Evolutionary conservation across 2,797 vertebrate genomes (phyloP).

Genomic region (Poeciliopsis presidionis): DNA sequence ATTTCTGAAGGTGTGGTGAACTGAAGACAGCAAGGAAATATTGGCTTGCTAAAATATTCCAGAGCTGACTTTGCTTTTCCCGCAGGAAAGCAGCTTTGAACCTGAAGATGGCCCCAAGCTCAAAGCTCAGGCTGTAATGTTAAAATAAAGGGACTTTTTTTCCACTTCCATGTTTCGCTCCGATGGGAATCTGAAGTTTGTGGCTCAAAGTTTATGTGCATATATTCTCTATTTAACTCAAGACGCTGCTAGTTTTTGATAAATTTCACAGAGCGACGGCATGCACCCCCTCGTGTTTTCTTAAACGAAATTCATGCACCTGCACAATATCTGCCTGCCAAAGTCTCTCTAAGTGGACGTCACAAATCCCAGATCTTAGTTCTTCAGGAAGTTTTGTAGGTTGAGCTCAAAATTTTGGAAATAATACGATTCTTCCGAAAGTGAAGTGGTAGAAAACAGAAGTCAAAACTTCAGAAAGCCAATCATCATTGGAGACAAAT

Average conservation of each 20-base stretch:
- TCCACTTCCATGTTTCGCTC: not conserved
- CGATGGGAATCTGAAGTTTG: conserved; percentile 1
- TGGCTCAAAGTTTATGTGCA: not conserved
- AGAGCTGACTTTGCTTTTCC: conserved; percentile 5
- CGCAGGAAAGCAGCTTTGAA: conserved; percentile 5
- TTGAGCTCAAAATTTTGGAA: not conserved
- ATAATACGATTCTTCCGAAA: not conserved
- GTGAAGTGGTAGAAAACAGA: not conserved
- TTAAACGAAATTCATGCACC: no score
- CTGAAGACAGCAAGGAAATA: not conserved
- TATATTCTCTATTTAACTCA: not conserved
- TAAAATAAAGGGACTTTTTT: not conserved
- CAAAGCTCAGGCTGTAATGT: not conserved
- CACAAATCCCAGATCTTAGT: not conserved
- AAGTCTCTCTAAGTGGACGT: not conserved
- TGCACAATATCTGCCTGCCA: no score
- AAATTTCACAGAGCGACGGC: not conserved
- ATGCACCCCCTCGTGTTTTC: no score
- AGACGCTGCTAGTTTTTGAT: no score
- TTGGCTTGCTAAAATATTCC: not conserved
- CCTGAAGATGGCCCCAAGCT: not conserved
- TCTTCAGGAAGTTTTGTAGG: not conserved
- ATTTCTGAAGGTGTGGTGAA: not conserved
- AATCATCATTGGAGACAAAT: not conserved
- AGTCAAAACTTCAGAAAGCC: not conserved